Evolutionary conservation across 2,797 vertebrate genomes (phyloP), one percentile per base, ranked within the genome.

Genomic region (Phaenicophaeus curvirostris): DNA sequence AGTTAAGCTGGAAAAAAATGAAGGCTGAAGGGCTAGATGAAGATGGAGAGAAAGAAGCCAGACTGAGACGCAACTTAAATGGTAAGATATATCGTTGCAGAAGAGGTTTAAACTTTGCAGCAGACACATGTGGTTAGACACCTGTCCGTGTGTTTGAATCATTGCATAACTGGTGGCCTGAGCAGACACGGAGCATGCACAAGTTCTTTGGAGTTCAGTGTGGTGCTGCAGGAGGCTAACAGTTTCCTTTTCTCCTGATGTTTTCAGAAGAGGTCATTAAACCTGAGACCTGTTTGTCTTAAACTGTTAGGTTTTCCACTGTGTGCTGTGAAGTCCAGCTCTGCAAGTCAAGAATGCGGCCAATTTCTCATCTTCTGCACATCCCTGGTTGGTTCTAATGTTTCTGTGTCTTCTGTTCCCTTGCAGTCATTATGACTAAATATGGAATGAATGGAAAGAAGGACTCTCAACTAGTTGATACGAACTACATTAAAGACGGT

Each of bases 371-470:
- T 61, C 41, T 66, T 89, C 48, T 27, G 4, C 67, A 13, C 9
- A 12, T 27, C 53, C 18, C 3, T 17, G n/a, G 37, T 4, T 85
- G 21, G 21, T 85, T 87, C 65, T 89, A 11, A 62, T 76, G 27
- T 33, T 89, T 89, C 48, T 93, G 12, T 63, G 24, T 87, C 41
- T 93, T 89, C 55, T 80, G 0, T 85, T 95, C 17, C 20, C 25
- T 42, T 77, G 10, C 93, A 99, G 99, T 99, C 79, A 99, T 99
- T 93, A 95, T 99, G 97, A 98, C 99, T 83, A 99, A 99, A 96
- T 99, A 99, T 9, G 98, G 99, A 73, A 98, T 99, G 98, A 99
- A 99, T 71, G 99, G 99, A 16, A 99, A 98, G 96, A 99, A 99
- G 87, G 98, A 99, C 71, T 97, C 98, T 4, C 98, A 98, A 2